These are phyloP conservation scores for Exaiptasia diaphana DNA, from an alignment of 64 coral and sea anemone species.

Conservation along the genomic window DNA sequence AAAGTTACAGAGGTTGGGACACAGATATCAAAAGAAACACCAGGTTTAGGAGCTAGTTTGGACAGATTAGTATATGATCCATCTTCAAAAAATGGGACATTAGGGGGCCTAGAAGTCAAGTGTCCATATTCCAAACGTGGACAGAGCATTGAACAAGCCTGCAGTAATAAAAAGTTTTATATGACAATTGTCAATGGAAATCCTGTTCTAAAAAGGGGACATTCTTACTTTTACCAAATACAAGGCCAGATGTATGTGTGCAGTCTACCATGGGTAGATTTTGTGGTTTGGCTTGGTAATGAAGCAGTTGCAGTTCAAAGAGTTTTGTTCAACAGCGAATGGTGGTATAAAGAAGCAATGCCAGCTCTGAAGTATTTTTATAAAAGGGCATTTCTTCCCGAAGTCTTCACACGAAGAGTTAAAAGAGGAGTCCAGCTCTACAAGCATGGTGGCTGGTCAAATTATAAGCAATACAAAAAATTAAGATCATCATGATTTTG, in stretches of 20 bases:
- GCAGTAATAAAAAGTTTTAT: too few relatives aligned
- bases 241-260: constrained; percentile 60
- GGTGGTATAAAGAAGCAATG: constrained; percentile 25
- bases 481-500: too few relatives aligned
- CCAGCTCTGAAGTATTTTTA: constrained; percentile 32
- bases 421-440: constrained; percentile 20
- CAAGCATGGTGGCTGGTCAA: constrained; percentile 22
- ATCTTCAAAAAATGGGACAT: neutral
- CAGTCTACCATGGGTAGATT: constrained; percentile 48
- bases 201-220: too few relatives aligned
- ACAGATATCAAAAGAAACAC: constrained; percentile 36
- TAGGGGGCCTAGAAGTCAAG: constrained; percentile 45
- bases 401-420: constrained; percentile 53
- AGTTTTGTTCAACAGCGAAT: constrained; percentile 29
- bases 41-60: constrained; percentile 46
- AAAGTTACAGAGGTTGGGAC: constrained; percentile 57
- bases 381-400: constrained; percentile 56
- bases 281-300: constrained; percentile 56
- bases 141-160: too few relatives aligned
- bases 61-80: constrained; percentile 30
- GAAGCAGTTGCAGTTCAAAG: neutral
- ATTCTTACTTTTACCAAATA: constrained; percentile 48
- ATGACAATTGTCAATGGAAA: too few relatives aligned
- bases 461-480: neutral
- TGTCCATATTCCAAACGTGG: too few relatives aligned